A percentile compares a stretch with the other conserved stretches of the same genome.
Conservation (phyloP, 2,888 invertebrate species). For the Cephus pygmeus region DNA sequence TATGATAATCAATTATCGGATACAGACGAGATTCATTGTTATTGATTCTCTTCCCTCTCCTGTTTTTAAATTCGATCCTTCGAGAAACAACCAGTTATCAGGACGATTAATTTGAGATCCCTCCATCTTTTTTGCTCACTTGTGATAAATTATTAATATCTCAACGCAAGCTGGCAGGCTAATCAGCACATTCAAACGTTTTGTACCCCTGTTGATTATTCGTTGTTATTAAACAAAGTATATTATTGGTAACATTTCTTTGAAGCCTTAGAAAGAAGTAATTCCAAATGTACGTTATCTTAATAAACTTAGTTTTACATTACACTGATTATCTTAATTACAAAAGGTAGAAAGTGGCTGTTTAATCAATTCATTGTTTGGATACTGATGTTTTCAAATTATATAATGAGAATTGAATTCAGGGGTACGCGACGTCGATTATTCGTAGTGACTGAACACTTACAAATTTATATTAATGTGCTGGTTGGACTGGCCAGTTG, state of each 20-base stretch:
- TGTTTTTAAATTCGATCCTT: neutral
- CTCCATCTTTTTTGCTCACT: constrained; percentile 17
- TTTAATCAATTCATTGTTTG: neutral
- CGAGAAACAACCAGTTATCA: constrained; percentile 2
- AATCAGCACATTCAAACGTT: constrained; percentile 47
- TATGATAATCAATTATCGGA: neutral
- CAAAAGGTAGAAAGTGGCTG: neutral
- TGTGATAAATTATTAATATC: constrained; percentile 41
- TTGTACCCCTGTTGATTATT: constrained; percentile 20
- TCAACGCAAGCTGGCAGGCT: constrained; percentile 60
- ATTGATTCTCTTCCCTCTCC: neutral
- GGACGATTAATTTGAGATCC: constrained; percentile 24
- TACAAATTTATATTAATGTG: constrained; percentile 59
- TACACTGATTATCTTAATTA: neutral
- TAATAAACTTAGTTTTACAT: neutral
- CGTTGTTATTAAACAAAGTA: neutral
- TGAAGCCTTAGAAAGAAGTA: neutral
- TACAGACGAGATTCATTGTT: neutral
- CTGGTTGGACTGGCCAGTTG: constrained; percentile 63
- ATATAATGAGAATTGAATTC: neutral
- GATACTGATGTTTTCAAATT: neutral
- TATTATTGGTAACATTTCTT: neutral
- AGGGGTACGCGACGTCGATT: constrained; percentile 14
- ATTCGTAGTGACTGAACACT: constrained; percentile 36
- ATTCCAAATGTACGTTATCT: neutral